Evolutionary conservation across 2,113 vertebrate species (phyloP).

Genomic region (Phrynosoma platyrhinos): DNA sequence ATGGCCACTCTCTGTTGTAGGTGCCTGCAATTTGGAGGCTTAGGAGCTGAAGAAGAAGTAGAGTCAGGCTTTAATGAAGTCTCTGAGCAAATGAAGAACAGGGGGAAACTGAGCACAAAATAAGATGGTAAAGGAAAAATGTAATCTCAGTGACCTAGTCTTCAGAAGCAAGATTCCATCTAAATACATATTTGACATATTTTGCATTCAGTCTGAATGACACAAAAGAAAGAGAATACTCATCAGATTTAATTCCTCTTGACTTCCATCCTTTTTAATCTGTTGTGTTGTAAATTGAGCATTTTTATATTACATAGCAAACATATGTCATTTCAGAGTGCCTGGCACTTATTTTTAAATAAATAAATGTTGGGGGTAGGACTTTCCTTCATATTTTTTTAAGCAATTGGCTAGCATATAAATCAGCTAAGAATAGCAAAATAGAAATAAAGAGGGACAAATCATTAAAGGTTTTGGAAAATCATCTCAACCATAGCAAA

Average conservation of each 20-base stretch:
- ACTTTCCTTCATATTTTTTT: slow-evolving; percentile 64
- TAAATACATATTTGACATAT: slow-evolving; percentile 74
- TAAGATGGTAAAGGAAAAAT: background rate
- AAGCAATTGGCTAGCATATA: slow-evolving; percentile 65
- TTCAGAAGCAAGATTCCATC: slow-evolving; percentile 66
- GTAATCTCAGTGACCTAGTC: slow-evolving; percentile 44
- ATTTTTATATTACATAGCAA: slow-evolving; percentile 65
- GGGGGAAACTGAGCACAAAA: slow-evolving; percentile 48
- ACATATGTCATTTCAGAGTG: slow-evolving; percentile 73
- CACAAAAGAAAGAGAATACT: slow-evolving; percentile 74
- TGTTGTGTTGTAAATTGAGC: slow-evolving; percentile 78
- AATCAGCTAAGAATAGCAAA: slow-evolving; percentile 68
- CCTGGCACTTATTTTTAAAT: slow-evolving; percentile 74
- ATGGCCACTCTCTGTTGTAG: slow-evolving; percentile 38
- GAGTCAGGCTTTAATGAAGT: slow-evolving; percentile 51
- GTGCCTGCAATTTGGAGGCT: slow-evolving; percentile 51
- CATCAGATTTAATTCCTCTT: slow-evolving; percentile 81
- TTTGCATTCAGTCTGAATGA: slow-evolving; percentile 64
- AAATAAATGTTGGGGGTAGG: slow-evolving; percentile 71
- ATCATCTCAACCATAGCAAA: slow-evolving; percentile 65
- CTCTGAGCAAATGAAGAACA: slow-evolving; percentile 52
- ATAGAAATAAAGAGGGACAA: slow-evolving; percentile 50
- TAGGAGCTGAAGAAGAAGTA: slow-evolving; percentile 37
- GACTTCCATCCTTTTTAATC: slow-evolving; percentile 80
- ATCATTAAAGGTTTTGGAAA: slow-evolving; percentile 63